Percentiles rank a stretch among this genome's conserved stretches.
Evolutionary conservation across 2,113 vertebrate genomes (phyloP).

Genomic region (Dicrurus megarhynchus): DNA sequence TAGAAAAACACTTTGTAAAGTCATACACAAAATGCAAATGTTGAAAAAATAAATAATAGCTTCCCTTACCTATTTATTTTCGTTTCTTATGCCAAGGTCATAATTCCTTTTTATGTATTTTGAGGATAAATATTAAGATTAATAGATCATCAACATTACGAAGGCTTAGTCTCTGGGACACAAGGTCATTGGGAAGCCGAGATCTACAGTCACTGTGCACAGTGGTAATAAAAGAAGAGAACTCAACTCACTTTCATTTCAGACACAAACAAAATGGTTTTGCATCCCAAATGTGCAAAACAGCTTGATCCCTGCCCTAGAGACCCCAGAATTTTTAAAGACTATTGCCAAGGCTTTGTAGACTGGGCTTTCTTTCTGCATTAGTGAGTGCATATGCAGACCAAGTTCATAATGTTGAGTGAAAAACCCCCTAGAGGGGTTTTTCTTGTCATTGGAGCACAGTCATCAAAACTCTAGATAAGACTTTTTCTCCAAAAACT

Average conservation of each 20-base stretch:
- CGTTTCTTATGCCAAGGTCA: constrained; percentile 10
- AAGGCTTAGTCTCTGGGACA: constrained; percentile 10
- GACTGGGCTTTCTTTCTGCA: background rate
- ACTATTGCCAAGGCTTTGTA: background rate
- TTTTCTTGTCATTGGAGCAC: background rate
- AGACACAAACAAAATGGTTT: background rate
- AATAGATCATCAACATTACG: background rate
- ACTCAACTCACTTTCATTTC: background rate
- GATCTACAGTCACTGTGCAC: background rate
- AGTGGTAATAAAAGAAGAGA: background rate
- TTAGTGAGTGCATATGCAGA: background rate
- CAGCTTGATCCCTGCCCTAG: background rate
- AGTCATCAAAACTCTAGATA: background rate
- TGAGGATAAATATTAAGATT: constrained; percentile 58
- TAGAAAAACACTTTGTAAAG: constrained; percentile 30
- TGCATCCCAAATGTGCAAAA: background rate
- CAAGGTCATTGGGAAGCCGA: constrained; percentile 12
- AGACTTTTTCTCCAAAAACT: background rate
- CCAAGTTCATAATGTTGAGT: background rate
- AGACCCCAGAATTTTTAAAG: background rate
- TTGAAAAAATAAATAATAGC: constrained; percentile 51
- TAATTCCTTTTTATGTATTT: constrained; percentile 54
- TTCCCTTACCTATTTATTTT: constrained; percentile 51
- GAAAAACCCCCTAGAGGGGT: background rate
- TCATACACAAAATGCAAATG: constrained; percentile 36